Evolutionary conservation across 2,113 vertebrate genomes (phyloP).

Genomic region (Nothocercus nigrocapillus): DNA sequence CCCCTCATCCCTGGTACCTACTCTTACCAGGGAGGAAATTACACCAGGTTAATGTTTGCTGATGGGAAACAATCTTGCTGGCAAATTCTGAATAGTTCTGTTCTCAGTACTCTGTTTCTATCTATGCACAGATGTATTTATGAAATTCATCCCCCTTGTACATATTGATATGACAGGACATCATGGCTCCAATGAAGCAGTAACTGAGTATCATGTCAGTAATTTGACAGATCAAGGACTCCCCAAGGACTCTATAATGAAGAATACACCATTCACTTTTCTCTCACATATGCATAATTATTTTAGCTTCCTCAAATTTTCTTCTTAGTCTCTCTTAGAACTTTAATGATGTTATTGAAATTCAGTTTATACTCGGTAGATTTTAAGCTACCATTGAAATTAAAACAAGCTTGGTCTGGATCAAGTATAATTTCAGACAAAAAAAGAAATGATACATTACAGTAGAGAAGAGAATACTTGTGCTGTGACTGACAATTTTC

Average conservation of each 20-base stretch:
- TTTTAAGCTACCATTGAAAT: not conserved
- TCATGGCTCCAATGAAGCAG: not conserved
- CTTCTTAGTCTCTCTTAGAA: not conserved
- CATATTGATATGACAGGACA: slow-evolving; percentile 12
- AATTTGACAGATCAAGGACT: slow-evolving; percentile 47
- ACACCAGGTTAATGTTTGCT: not conserved
- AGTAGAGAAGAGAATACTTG: not conserved
- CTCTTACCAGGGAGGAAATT: not conserved
- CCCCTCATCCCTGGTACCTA: not conserved
- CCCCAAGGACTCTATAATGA: not conserved
- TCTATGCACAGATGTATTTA: slow-evolving; percentile 2
- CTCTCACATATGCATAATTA: not conserved
- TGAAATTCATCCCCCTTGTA: not conserved
- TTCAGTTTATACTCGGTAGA: not conserved
- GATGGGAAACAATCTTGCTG: not conserved
- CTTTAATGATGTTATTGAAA: not conserved
- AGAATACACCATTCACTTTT: not conserved
- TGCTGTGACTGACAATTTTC: not conserved
- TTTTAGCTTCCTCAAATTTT: not conserved
- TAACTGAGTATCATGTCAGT: slow-evolving; percentile 4
- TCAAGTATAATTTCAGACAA: not conserved
- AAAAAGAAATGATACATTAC: not conserved
- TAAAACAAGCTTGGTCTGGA: not conserved
- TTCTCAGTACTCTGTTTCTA: not conserved
- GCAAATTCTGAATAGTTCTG: not conserved